Conservation (phyloP, 2,888 invertebrate genomes). For the Bugula neritina region DNA sequence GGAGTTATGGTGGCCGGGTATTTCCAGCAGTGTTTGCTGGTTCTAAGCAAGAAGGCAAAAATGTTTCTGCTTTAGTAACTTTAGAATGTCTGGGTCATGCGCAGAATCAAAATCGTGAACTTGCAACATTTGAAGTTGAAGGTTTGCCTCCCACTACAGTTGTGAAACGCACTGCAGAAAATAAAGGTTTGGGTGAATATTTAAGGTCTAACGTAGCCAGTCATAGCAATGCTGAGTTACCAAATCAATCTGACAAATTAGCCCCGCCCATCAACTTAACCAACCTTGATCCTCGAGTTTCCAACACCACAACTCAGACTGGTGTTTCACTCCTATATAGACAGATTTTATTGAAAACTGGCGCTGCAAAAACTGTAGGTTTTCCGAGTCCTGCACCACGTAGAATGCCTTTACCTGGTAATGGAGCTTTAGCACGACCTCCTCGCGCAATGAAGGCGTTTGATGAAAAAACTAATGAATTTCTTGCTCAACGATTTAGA, state of each 20-base stretch:
- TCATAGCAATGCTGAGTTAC: background rate
- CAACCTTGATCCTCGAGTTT: background rate
- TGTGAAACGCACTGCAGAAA: background rate
- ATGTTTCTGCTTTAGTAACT: background rate
- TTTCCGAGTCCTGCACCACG: background rate
- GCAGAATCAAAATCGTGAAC: background rate
- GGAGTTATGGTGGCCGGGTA: background rate
- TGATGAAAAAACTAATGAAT: background rate
- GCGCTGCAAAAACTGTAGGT: background rate
- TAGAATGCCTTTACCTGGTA: background rate
- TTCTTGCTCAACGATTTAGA: background rate
- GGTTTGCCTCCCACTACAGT: background rate
- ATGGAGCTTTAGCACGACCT: background rate
- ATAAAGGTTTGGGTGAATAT: background rate
- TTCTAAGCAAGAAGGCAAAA: constrained; percentile 1
- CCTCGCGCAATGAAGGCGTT: constrained; percentile 5
- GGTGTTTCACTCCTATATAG: too few species aligned
- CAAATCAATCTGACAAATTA: background rate
- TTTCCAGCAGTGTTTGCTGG: constrained; percentile 15
- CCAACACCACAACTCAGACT: background rate
- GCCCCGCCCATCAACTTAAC: background rate
- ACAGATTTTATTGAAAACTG: too few species aligned
- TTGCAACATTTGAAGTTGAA: background rate
- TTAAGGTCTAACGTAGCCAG: background rate
- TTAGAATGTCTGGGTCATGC: background rate